These are phyloP conservation scores for Ophion ellenae DNA, from an alignment of 2,888 invertebrate genomes.

Conservation along the genomic window DNA sequence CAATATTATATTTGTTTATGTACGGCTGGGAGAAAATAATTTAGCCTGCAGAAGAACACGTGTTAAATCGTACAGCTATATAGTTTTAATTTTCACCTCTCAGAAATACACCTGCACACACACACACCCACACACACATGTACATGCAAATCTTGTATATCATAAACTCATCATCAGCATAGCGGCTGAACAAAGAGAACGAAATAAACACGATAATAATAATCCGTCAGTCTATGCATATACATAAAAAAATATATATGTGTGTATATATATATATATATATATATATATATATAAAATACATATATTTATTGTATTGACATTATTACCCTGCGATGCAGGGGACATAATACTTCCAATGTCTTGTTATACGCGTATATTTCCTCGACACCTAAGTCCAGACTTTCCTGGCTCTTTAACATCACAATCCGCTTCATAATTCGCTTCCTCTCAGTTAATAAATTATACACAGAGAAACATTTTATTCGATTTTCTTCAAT, in stretches of 20 bases:
- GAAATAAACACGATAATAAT: constrained; percentile 54
- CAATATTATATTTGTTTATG: too few species aligned
- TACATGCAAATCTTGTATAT: constrained; percentile 30
- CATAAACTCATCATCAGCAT: constrained; percentile 50
- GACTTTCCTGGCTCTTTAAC: background rate
- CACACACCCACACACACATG: background rate
- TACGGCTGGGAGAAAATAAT: too few species aligned
- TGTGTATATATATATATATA: background rate
- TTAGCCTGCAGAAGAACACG: background rate
- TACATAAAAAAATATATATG: background rate
- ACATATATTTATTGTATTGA: background rate
- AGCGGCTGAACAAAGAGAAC: constrained; percentile 57
- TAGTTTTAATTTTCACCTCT: background rate
- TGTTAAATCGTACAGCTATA: background rate
- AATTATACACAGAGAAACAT: background rate
- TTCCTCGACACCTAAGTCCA: constrained; percentile 5
- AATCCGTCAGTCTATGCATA: constrained; percentile 17
- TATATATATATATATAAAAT: background rate
- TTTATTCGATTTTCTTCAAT: too few species aligned
- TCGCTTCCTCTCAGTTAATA: background rate
- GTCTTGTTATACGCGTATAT: background rate
- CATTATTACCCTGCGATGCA: constrained; percentile 1
- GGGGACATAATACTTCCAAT: constrained; percentile 8
- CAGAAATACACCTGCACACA: background rate
- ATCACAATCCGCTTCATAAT: constrained; percentile 19